These are phyloP conservation scores for Aleiodes alternator DNA, from an alignment of 2,888 invertebrate genomes.

Conservation along the genomic window DNA sequence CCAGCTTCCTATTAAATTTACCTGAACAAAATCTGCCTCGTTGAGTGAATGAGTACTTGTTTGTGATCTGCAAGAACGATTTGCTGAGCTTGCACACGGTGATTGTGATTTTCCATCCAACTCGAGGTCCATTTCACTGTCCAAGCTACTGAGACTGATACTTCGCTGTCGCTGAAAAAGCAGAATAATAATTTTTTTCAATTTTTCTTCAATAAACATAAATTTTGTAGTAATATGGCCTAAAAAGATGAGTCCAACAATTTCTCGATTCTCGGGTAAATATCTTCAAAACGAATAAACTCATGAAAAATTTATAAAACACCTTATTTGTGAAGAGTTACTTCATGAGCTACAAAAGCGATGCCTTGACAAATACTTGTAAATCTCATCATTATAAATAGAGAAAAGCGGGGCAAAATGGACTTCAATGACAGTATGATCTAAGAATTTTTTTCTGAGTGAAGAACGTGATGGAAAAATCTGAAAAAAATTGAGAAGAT, in stretches of 20 bases:
- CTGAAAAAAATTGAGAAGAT: too few species aligned
- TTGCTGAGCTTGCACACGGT: conserved; percentile 75
- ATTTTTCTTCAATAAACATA: neutral
- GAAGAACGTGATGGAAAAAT: too few species aligned
- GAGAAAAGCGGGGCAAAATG: too few species aligned
- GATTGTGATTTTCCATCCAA: conserved; percentile 76
- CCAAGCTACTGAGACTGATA: conserved; percentile 87
- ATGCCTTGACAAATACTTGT: too few species aligned
- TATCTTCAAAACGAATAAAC: too few species aligned
- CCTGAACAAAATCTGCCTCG: conserved; percentile 88
- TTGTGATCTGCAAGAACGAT: conserved; percentile 70
- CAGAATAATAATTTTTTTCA: conserved; percentile 13
- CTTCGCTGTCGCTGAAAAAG: conserved; percentile 75
- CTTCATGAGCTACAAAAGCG: too few species aligned
- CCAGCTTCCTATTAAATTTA: conserved; percentile 68
- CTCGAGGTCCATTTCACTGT: conserved; percentile 86
- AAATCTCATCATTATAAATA: too few species aligned
- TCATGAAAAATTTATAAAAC: too few species aligned
- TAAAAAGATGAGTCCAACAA: neutral
- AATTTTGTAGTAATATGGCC: neutral
- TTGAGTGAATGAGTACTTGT: conserved; percentile 89
- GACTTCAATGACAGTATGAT: too few species aligned
- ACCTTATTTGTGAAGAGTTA: too few species aligned
- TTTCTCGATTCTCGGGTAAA: too few species aligned
- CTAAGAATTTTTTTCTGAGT: too few species aligned